Evolutionary conservation across 2,797 vertebrate genomes (phyloP), one percentile per base, ranked within the genome.

Genomic region (Nannoperca obscura): DNA sequence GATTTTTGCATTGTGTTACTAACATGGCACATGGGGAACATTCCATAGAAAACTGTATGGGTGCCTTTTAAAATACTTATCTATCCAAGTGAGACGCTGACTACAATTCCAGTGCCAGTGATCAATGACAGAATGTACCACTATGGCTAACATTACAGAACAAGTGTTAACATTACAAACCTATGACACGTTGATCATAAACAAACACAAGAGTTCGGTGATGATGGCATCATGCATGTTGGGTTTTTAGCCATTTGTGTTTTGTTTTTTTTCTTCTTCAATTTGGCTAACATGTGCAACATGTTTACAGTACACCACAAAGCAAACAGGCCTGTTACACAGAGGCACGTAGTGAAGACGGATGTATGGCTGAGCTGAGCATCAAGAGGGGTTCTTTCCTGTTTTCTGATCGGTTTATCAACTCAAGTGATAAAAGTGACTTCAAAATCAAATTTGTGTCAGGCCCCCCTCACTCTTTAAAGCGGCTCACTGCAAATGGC

Each of bases 281-380:
- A 55, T 76, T 76, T 88, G 74, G 86, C 76, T 71, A 86, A 85
- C 78, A 78, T 85, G 86, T 88, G 86, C 85, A 75, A 91, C 83
- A 91, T 74, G 50, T 78, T 85, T 86, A 93, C 87, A 74, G 81
- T 71, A 94, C 89, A 88, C 67, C 86, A 94, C 91, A 83, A 84
- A 92, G 90, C 87, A 78, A 84, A 89, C 62, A 80, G 74, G 78
- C 66, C 84, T 77, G 34, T 87, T 80, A 83, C 88, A 90, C 81
- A 78, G 88, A 93, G 92, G 89, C 92, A 92, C 87, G 11, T 82
- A 55, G 86, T 88, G 90, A 88, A 76, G 85, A 90, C 82, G 68
- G 73, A 81, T 82, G 80, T 89, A 83, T 87, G 88, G 86, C 84
- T 81, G 77, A 81, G 77, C 47, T 70, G 70, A 74, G 78, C 71